Conservation (phyloP, 2,888 invertebrate species). For the Margaritifera margaritifera region DNA sequence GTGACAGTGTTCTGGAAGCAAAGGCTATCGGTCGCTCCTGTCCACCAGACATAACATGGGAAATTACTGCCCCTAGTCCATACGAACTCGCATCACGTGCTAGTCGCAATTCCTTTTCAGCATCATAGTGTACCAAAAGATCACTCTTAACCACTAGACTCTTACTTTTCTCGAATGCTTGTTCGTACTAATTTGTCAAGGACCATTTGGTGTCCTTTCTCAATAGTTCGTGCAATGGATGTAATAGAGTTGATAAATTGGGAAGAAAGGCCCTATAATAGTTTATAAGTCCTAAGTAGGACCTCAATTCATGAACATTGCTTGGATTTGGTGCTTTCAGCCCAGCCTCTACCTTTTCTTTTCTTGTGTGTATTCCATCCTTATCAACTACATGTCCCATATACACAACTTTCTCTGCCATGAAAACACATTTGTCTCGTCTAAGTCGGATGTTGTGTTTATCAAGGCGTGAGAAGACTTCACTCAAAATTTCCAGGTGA, state of each 20-base stretch:
- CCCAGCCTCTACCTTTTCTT: too few relatives aligned
- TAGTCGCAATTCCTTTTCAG: constrained; percentile 19
- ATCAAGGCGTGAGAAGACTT: too few relatives aligned
- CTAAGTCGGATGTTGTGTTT: too few relatives aligned
- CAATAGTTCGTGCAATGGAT: constrained; percentile 11
- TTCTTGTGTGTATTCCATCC: too few relatives aligned
- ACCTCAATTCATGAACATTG: too few relatives aligned
- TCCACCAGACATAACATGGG: constrained; percentile 15
- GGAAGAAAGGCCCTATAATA: constrained; percentile 29
- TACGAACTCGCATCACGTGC: constrained; percentile 54
- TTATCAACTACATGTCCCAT: too few relatives aligned
- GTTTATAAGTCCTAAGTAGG: too few relatives aligned
- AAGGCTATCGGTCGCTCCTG: constrained; percentile 21
- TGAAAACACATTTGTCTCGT: too few relatives aligned
- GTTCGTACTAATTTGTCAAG: background rate
- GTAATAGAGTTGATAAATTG: constrained; percentile 17
- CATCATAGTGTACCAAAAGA: constrained; percentile 11
- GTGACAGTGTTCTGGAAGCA: constrained; percentile 62
- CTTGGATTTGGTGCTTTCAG: too few relatives aligned
- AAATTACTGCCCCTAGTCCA: constrained; percentile 63
- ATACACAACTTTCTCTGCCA: too few relatives aligned
- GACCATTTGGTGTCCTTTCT: constrained; percentile 6
- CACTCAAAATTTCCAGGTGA: too few relatives aligned
- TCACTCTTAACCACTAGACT: constrained; percentile 6
- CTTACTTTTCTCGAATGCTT: constrained; percentile 12